Conservation (phyloP, 2,797 vertebrate species). For the Tachyglossus aculeatus region DNA sequence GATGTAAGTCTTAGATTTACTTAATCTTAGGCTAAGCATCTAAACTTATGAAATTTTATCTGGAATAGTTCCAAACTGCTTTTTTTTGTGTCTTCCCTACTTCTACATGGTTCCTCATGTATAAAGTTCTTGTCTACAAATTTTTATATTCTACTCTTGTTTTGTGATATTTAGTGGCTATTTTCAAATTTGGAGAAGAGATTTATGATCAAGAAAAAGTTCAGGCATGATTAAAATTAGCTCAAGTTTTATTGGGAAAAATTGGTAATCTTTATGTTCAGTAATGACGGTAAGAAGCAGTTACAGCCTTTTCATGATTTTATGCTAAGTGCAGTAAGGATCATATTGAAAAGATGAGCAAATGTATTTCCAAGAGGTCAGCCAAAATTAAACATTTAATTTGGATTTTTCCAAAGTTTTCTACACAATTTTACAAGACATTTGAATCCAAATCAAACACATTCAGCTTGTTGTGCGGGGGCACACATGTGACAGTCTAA, state of each 20-base stretch:
- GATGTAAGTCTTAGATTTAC: neutral
- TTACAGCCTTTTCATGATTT: too few relatives aligned
- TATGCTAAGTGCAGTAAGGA: slow-evolving; percentile 28
- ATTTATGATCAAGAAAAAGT: neutral
- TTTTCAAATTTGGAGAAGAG: neutral
- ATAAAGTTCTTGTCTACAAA: neutral
- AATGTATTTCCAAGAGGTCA: slow-evolving; percentile 46
- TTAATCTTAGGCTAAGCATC: slow-evolving; percentile 5
- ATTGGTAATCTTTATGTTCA: too few relatives aligned
- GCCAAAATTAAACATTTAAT: slow-evolving; percentile 61
- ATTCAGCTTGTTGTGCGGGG: slow-evolving; percentile 51
- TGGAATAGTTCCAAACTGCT: slow-evolving; percentile 17
- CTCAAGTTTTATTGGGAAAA: too few relatives aligned
- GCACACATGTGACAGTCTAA: slow-evolving; percentile 62
- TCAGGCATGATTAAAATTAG: too few relatives aligned
- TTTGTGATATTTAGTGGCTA: neutral
- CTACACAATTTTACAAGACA: slow-evolving; percentile 65
- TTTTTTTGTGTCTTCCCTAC: slow-evolving; percentile 3
- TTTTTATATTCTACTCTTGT: neutral
- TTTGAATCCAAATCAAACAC: slow-evolving; percentile 67
- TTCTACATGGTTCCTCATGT: neutral
- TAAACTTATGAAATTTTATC: neutral
- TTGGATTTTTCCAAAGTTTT: slow-evolving; percentile 62
- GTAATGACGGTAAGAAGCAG: too few relatives aligned
- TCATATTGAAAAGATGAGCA: slow-evolving; percentile 48